Conservation (phyloP, 2,888 invertebrate species). For the Pammene fasciana region DNA sequence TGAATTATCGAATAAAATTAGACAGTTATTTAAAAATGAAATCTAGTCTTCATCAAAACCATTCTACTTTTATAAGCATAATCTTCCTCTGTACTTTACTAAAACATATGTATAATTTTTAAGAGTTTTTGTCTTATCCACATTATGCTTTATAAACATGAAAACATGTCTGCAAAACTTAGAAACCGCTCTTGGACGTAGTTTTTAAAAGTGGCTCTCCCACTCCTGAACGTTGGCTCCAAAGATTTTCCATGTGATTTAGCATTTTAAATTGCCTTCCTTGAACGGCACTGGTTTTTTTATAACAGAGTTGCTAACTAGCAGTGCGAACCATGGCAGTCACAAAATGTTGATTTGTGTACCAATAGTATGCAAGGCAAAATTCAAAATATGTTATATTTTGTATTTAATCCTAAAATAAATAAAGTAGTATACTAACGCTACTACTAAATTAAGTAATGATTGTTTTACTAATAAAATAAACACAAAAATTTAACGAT, state of each 20-base stretch:
- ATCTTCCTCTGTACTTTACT: too few relatives aligned
- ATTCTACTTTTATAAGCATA: too few relatives aligned
- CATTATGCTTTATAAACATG: conserved; percentile 43
- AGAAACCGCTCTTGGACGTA: conserved; percentile 54
- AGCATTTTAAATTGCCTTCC: conserved; percentile 49
- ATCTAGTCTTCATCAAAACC: too few relatives aligned
- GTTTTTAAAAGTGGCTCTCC: conserved; percentile 56
- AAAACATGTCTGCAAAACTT: conserved; percentile 53
- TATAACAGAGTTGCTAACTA: conserved; percentile 20
- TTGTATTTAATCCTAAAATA: too few relatives aligned
- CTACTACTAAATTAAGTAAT: too few relatives aligned
- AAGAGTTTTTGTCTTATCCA: conserved; percentile 42
- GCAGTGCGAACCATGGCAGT: conserved; percentile 1
- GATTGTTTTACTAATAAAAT: too few relatives aligned
- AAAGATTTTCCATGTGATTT: conserved; percentile 56
- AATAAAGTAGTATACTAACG: too few relatives aligned
- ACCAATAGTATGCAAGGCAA: background rate
- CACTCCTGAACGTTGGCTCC: conserved; percentile 58
- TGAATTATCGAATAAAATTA: too few relatives aligned
- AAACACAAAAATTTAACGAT: too few relatives aligned
- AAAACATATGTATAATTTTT: too few relatives aligned
- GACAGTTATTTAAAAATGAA: too few relatives aligned
- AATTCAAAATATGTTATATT: background rate
- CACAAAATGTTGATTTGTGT: conserved; percentile 40
- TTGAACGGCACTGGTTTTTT: conserved; percentile 18